phyloP scores from a whole-genome alignment of 2,888 invertebrate genomes.

The Diadegma fenestrale region DNA sequence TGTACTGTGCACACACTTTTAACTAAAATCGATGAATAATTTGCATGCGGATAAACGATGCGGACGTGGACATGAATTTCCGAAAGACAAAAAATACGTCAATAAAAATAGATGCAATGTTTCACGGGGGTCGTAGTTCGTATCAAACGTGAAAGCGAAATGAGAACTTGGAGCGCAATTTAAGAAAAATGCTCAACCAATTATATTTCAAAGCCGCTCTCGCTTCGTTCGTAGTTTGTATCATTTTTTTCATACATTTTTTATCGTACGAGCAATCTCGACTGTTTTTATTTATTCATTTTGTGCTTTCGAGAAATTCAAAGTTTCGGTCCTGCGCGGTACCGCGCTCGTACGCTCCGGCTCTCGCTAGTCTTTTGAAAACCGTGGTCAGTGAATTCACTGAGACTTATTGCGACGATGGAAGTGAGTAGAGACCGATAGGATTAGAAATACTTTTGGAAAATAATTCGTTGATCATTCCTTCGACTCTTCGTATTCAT shows the following conservation, averaged over 20 bases:
- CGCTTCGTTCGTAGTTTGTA: background rate
- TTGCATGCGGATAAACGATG: background rate
- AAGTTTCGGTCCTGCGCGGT: constrained; percentile 16
- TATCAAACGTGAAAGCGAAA: background rate
- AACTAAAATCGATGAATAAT: background rate
- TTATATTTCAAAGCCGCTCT: background rate
- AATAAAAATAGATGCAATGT: background rate
- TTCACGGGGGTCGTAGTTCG: background rate
- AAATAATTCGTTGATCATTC: too few species aligned
- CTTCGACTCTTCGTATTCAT: background rate
- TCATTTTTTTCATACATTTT: constrained; percentile 17
- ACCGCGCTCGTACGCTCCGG: background rate
- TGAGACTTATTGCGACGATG: background rate
- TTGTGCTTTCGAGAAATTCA: background rate
- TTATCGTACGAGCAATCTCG: background rate
- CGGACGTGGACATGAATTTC: background rate
- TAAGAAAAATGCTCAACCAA: background rate
- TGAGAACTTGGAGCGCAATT: background rate
- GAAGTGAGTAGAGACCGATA: constrained; percentile 5
- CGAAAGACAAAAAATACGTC: background rate
- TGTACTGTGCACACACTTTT: background rate
- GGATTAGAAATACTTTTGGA: background rate
- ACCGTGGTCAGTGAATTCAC: background rate
- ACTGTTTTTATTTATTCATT: too few species aligned
- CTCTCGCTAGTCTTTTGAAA: constrained; percentile 22